phyloP scores from a whole-genome alignment of 2,888 invertebrate species.

The Cheiracanthium punctorium region DNA sequence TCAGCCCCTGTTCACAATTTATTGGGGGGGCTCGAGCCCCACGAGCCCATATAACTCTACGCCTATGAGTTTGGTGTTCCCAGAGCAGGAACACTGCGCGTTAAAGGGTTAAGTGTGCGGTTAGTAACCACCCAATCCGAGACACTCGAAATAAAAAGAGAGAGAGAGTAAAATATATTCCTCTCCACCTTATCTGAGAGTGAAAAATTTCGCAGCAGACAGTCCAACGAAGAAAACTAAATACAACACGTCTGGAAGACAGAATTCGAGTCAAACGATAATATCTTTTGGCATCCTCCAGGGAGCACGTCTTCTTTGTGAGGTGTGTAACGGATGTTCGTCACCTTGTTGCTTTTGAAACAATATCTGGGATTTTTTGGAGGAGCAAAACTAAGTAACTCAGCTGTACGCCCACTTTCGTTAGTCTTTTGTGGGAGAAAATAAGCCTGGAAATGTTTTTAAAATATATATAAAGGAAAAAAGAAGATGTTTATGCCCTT shows the following conservation, averaged over 20 bases:
- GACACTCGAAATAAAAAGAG: background rate
- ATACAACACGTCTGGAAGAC: background rate
- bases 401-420: background rate
- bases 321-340: background rate
- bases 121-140: no score
- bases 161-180: background rate
- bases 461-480: background rate
- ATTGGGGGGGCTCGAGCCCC: no score
- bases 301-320: background rate
- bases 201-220: background rate
- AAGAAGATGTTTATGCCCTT: no score
- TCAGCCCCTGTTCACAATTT: no score
- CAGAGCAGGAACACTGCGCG: no score
- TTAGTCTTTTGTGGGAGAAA: background rate
- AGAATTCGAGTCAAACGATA: background rate
- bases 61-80: no score
- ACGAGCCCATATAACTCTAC: no score
- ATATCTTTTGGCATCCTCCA: background rate
- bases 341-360: background rate
- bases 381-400: background rate
- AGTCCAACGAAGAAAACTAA: background rate
- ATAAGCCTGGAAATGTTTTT: background rate
- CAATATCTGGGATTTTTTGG: background rate
- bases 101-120: no score
- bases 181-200: background rate